Evolutionary conservation across 2,113 vertebrate species (phyloP), one percentile per base, ranked within the genome.

Genomic region (Cygnus atratus): DNA sequence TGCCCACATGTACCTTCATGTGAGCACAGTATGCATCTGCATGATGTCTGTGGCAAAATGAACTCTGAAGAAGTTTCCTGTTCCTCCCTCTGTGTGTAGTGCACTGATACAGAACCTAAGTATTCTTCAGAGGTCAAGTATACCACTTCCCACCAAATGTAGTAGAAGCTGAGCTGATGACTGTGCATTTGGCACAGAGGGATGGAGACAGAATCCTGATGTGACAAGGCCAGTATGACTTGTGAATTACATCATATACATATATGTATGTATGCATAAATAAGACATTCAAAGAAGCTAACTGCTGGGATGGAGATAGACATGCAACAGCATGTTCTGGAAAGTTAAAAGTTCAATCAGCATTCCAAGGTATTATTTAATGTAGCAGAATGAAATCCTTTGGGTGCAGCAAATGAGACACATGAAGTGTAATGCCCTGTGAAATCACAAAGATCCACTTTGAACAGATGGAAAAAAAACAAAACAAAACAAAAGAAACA

Each of bases 361-460:
- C 0, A 0, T 94, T 74, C 88, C 83, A 70, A 87, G 81, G 87
- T 97, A 97, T 94, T 96, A 96, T 94, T 97, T 98, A 98, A 98
- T 97, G 97, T 82, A 98, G 93, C 97, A 93, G 98, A 95, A 95
- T 95, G 95, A 97, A 98, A 98, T 96, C 95, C 93, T 72, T 90
- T 95, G 97, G 97, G 96, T 95, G 97, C 97, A 98, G 98, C 98
- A 97, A 98, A 98, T 97, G 96, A 98, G 95, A 96, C 93, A 96
- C 96, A 95, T 98, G 95, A 98, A 98, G 97, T 98, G 97, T 97
- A 98, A 98, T 96, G 97, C 97, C 95, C 98, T 97, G 97, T 98
- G 97, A 98, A 99, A 98, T 97, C 97, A 97, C 97, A 95, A 96
- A 95, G 87, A 97, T 96, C 96, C 92, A 96, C 93, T 94, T 78